Evolutionary conservation across 1,140 invertebrate species (phyloP).

Genomic region (Euschistus heros): DNA sequence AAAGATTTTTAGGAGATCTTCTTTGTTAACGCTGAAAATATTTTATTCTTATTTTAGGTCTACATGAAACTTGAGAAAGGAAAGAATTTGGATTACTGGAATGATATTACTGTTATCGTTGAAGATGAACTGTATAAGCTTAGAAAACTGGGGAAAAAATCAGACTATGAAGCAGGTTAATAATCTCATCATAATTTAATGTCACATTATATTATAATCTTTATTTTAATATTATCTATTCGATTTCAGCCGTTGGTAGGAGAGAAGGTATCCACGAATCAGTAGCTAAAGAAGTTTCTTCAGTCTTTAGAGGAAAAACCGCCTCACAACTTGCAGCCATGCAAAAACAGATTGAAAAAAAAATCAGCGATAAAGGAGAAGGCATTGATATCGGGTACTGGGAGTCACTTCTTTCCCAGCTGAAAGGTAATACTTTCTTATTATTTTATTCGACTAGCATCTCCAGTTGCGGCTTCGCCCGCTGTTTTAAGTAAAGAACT

Average conservation of each 20-base stretch:
- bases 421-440: conserved; percentile 52
- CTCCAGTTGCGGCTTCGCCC: no score
- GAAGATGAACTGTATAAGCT: conserved; percentile 88
- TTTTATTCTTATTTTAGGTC: conserved; percentile 37
- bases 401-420: conserved; percentile 84
- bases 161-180: conserved; percentile 47
- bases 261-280: conserved; percentile 89
- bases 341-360: conserved; percentile 77
- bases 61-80: conserved; percentile 77
- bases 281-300: conserved; percentile 79
- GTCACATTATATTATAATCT: no score
- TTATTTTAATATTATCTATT: not conserved
- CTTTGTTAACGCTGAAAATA: no score
- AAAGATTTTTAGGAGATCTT: no score
- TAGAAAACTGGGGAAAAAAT: conserved; percentile 54
- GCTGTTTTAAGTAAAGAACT: no score
- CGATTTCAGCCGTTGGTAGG: conserved; percentile 45
- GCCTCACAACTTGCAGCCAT: conserved; percentile 72
- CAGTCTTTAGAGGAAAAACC: conserved; percentile 89
- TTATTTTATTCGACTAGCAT: no score
- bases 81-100: conserved; percentile 90
- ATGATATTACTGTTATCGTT: conserved; percentile 91
- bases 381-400: conserved; percentile 95
- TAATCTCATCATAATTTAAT: not conserved
- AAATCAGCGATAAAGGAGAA: conserved; percentile 71